These are phyloP conservation scores for Heliconius ismenius DNA, from an alignment of 2,888 invertebrate species.

Conservation along the genomic window DNA sequence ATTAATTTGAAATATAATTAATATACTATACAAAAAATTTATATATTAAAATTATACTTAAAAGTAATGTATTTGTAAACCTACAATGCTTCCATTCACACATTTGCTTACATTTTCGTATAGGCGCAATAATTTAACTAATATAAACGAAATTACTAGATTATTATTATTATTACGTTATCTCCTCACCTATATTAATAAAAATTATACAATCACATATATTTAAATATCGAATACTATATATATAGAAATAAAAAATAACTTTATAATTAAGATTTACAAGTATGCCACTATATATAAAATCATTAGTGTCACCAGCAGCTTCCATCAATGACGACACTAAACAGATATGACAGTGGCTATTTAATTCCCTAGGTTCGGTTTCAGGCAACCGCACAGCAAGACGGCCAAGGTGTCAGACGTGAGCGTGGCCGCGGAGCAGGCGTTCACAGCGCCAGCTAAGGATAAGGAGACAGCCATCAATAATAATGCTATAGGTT, in stretches of 20 bases:
- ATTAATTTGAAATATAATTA: too few species aligned
- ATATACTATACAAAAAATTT: not conserved
- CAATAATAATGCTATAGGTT: constrained; percentile 79
- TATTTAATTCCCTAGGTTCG: constrained; percentile 79
- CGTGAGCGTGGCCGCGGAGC: constrained; percentile 76
- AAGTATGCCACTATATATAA: not conserved
- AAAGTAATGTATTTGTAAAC: not conserved
- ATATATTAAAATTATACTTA: not conserved
- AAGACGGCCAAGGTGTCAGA: constrained; percentile 87
- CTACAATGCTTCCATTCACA: not conserved
- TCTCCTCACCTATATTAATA: not conserved
- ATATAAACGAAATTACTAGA: not conserved
- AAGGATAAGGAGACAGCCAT: constrained; percentile 79
- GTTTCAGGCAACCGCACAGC: constrained; percentile 86
- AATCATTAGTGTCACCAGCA: constrained; percentile 19
- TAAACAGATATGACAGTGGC: constrained; percentile 38
- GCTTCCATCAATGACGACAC: constrained; percentile 24
- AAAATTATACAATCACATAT: not conserved
- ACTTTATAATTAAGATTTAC: not conserved
- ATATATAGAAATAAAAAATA: not conserved
- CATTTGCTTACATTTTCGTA: constrained; percentile 9
- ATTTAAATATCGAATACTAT: not conserved
- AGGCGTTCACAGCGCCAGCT: constrained; percentile 64
- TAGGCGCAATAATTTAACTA: not conserved
- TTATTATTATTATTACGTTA: not conserved